Conservation (phyloP, 1,140 invertebrate species). For the Drosophila truncata region DNA sequence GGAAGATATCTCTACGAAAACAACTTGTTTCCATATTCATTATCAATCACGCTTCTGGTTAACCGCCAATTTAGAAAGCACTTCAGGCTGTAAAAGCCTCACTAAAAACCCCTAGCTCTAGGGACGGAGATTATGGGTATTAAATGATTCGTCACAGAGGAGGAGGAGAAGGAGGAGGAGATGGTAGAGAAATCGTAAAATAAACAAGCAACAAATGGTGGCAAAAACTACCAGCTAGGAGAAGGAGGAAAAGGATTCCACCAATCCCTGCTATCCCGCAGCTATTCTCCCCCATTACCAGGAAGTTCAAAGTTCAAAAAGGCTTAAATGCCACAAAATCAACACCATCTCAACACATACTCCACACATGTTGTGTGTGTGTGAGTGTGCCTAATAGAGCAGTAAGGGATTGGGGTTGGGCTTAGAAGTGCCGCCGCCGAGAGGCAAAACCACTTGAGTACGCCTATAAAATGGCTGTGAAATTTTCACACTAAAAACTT, state of each 20-base stretch:
- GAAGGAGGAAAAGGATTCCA: neutral
- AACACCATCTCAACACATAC: slow-evolving; percentile 50
- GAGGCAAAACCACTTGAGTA: slow-evolving; percentile 79
- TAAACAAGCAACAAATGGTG: slow-evolving; percentile 43
- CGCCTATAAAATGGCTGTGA: slow-evolving; percentile 80
- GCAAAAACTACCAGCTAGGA: slow-evolving; percentile 40
- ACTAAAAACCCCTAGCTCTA: slow-evolving; percentile 40
- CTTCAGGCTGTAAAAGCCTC: slow-evolving; percentile 10
- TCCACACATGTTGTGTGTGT: slow-evolving; percentile 8
- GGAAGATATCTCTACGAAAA: neutral
- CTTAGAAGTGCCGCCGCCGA: slow-evolving; percentile 77
- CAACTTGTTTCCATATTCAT: slow-evolving; percentile 41
- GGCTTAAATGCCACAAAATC: slow-evolving; percentile 81
- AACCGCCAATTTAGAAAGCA: slow-evolving; percentile 58
- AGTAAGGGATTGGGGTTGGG: slow-evolving; percentile 10
- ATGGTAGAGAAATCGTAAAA: slow-evolving; percentile 20
- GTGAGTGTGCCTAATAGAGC: slow-evolving; percentile 42
- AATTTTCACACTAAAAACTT: slow-evolving; percentile 83
- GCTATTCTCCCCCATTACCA: neutral
- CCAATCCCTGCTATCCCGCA: slow-evolving; percentile 29
- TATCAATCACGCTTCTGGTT: slow-evolving; percentile 56
- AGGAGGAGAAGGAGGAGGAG: no score
- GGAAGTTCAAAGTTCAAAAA: slow-evolving; percentile 78
- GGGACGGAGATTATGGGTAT: slow-evolving; percentile 47
- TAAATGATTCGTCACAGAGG: slow-evolving; percentile 67